Conservation (phyloP, 1,140 invertebrate genomes). For the Meloidogyne chitwoodi region DNA sequence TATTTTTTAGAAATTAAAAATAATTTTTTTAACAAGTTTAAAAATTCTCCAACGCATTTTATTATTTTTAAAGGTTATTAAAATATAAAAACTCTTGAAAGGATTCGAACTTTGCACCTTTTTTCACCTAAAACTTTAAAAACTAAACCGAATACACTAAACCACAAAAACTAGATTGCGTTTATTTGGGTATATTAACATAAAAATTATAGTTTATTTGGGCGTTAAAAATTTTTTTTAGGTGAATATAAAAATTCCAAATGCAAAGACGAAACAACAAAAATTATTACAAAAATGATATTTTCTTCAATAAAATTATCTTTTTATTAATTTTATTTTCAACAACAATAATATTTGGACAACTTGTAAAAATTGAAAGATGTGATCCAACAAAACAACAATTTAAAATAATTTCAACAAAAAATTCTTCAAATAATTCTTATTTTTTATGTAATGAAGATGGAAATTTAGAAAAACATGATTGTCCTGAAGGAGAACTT, state of each 20-base stretch:
- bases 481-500: conserved; percentile 47
- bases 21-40: not conserved
- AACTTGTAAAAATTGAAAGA: conserved; percentile 1
- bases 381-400: conserved; percentile 30
- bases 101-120: not conserved
- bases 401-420: conserved; percentile 7
- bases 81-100: not conserved
- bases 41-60: not conserved
- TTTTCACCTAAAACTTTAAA: not conserved
- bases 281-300: not conserved
- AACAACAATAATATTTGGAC: conserved; percentile 1
- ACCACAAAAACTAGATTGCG: too few species aligned
- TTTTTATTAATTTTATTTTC: not conserved
- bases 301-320: not conserved
- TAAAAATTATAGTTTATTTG: too few species aligned
- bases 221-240: too few species aligned
- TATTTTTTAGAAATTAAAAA: too few species aligned
- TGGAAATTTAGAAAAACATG: conserved; percentile 33
- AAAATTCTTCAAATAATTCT: conserved; percentile 28
- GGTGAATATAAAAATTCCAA: too few species aligned
- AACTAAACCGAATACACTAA: not conserved
- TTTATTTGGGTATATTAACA: too few species aligned
- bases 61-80: not conserved
- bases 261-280: too few species aligned
- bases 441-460: conserved; percentile 41